Evolutionary conservation across 2,888 invertebrate species (phyloP), one percentile per base, ranked within the genome.

Genomic region (Mesoligia furuncula): DNA sequence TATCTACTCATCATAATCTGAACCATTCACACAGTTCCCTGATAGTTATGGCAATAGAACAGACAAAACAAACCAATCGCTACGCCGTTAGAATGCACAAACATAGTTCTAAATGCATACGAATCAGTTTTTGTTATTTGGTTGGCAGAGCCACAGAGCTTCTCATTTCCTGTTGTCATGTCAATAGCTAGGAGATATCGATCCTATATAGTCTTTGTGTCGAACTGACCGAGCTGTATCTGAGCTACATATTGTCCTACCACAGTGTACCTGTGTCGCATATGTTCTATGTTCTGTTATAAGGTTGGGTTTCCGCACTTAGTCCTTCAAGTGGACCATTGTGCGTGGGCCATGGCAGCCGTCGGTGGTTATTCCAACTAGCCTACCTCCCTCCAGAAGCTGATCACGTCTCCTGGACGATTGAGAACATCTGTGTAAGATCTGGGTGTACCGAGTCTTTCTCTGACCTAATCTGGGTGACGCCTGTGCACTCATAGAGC

Each of bases 111-210:
- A 66, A 72, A 64, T 81, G 48, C 71, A 81, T 36, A 42, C 45
- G 48, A 79, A 64, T 54, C 73, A 8, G 59, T 69, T 80, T 67
- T 48, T 59, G 36, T 51, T 81, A 70, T 83, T 79, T 27, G 83
- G 70, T 59, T 69, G 71, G 51, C 24, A 51, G 42, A 57, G 1
- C 39, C 68, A 36, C 64, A 31, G 48, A 42, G 75, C 36, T 80
- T 71, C 68, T 83, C 64, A 83, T 83, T 84, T 84, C 82, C 82
- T 83, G 74, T 71, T 71, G 68, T 72, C 84, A 68, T 79, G 64
- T 75, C 71, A 84, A 83, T 54, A 84, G 62, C 67, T 31, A 15
- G 31, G 59, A 59, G 45, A 64, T 83, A 83, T 80, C 36, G 80
- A 75, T 71, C 54, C 24, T 62, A 13, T 24, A 42, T 27, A 36